These are phyloP conservation scores for Orchestia grillus DNA, from an alignment of 1,140 invertebrate genomes.

Conservation along the genomic window DNA sequence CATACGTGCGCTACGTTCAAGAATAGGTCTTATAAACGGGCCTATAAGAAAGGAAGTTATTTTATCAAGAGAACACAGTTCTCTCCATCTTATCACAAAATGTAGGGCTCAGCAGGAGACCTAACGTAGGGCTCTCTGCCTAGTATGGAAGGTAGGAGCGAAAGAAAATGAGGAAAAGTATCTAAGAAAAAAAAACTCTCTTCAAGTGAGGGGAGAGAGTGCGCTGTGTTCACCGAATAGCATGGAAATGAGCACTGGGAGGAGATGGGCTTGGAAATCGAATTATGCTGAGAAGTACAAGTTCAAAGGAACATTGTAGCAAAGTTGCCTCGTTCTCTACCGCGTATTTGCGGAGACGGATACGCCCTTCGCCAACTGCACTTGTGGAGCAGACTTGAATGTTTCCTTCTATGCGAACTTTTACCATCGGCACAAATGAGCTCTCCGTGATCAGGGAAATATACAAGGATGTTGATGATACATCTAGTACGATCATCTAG, in stretches of 20 bases:
- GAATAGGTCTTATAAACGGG: neutral
- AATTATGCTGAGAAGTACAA: constrained; percentile 45
- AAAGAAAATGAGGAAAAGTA: neutral
- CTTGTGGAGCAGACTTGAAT: neutral
- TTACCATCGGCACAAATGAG: neutral
- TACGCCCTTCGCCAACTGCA: neutral
- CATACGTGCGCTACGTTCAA: neutral
- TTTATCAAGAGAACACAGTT: neutral
- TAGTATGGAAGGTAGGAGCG: neutral
- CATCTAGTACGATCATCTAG: neutral
- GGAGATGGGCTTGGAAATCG: constrained; percentile 48
- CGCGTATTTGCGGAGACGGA: neutral
- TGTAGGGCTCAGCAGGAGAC: neutral
- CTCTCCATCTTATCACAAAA: neutral
- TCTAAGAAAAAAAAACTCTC: neutral
- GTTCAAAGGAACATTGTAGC: constrained; percentile 45
- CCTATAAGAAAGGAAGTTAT: neutral
- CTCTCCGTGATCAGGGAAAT: neutral
- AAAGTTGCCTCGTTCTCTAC: constrained; percentile 32
- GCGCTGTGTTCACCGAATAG: neutral
- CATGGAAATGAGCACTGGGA: constrained; percentile 49
- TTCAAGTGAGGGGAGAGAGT: constrained; percentile 13
- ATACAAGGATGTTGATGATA: neutral
- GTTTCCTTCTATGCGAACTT: neutral
- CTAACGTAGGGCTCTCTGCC: neutral